Evolutionary conservation across 1,140 invertebrate species (phyloP), one percentile per base, ranked within the genome.

Genomic region (Halesus radiatus): DNA sequence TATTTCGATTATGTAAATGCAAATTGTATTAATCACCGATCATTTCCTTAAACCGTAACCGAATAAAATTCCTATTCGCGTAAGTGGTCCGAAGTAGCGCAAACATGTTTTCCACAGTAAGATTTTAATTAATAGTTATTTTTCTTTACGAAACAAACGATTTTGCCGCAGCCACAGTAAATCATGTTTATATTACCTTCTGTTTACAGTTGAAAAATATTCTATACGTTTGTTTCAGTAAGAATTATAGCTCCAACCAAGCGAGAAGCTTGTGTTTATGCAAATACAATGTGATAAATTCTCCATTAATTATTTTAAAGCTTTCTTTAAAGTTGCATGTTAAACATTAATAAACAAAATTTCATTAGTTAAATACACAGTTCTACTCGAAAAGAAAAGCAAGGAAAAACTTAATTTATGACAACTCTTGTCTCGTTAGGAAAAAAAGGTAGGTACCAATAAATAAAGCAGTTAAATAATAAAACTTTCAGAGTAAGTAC

Each of bases 121-220:
- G 60, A 18, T 64, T 64, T 64, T 64, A 64, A 64, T 64, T 22
- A 64, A 64, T 64, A 68, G 64, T 37, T 68, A 37, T 45, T 68
- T 68, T 37, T 13, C 32, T 68, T n/a, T 68, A 22, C 64, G 37
- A 68, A 68, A 68, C 32, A 45, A 22, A 68, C 26, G 32, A 68
- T 68, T 68, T 22, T 64, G 32, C 64, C 64, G 16, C 64, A 45
- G 32, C 26, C n/a, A 68, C 32, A 50, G 15, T 68, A 68, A 68
- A 68, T 68, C 64, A 68, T 68, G 64, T 68, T 68, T 68, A 68
- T 68, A 68, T 68, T 68, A 68, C 64, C 64, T 68, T 68, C 13
- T 68, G 64, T 68, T 68, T 45, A 45, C 64, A 22, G 64, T 68
- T 18, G 64, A 68, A 45, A 68, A 68, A 22, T 68, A 68, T 68